Evolutionary conservation across 2,113 vertebrate species (phyloP), one percentile per base, ranked within the genome.

Genomic region (Micronycteris hirsuta): DNA sequence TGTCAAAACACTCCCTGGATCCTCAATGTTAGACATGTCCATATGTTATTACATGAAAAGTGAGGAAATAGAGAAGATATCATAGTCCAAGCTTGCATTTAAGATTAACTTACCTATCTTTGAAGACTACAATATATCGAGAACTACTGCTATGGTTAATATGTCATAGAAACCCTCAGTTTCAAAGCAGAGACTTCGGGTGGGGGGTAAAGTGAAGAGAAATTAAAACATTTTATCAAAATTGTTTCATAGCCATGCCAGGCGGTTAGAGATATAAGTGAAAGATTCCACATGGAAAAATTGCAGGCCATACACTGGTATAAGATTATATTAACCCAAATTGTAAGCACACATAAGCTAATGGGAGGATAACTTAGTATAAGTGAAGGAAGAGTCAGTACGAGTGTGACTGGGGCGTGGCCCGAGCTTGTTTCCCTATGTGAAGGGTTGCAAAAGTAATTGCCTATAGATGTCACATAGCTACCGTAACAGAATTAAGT

Each of bases 1-100:
- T 28, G 43, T 78, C 15, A 94, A 58, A 74, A 67, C 88, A 13
- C 77, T 95, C 36, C 63, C 74, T 97, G n/a, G n/a, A 7, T 70
- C 1, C 70, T 86, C 45, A 28, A 36, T 28, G 90, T n/a, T 52
- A 95, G 24, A 78, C 56, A 76, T 92, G 65, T 5, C 4, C 71
- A 11, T 7, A 38, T 82, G 93, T 49, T 95, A 45, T 13, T 67
- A 36, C 26, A 38, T 81, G 49, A 65, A 24, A 86, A 73, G 63
- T 47, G 7, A 45, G 33, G 26, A 65, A 63, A 61, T 43, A 49
- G 22, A 63, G 78, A 94, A 43, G 49, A 33, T n/a, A 73, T 6
- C 24, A 17, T 22, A 70, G 49, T 58, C 0, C 10, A 61, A 73
- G 4, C 1, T 65, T 16, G 56, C 43, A 13, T 90, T 84, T 61